Conservation (phyloP, 2,797 vertebrate species). For the Neopelma chrysocephalum region DNA sequence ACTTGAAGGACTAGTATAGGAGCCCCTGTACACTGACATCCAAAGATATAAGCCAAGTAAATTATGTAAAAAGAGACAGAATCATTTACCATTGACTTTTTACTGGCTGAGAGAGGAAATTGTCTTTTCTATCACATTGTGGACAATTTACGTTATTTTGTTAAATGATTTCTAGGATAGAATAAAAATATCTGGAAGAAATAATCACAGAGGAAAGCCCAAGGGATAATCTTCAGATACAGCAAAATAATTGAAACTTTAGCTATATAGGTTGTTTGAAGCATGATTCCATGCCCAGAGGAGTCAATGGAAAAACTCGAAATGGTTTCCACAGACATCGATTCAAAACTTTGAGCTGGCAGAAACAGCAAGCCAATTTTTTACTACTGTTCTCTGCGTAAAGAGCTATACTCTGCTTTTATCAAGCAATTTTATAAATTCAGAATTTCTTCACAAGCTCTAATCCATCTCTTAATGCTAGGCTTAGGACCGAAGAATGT, state of each 20-base stretch:
- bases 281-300: conserved; percentile 20
- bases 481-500: neutral
- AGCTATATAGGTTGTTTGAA: neutral
- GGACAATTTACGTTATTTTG: conserved; percentile 10
- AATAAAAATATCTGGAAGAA: conserved; percentile 31
- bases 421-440: conserved; percentile 11
- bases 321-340: neutral
- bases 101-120: neutral
- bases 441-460: neutral
- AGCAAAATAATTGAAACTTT: conserved; percentile 13
- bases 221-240: conserved; percentile 38
- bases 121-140: neutral
- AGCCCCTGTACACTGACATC: neutral
- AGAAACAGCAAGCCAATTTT: conserved; percentile 14
- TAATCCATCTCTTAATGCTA: neutral
- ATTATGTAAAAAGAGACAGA: neutral
- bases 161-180: neutral
- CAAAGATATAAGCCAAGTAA: neutral
- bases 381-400: neutral
- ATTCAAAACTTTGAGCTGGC: conserved; percentile 15
- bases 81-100: conserved; percentile 1
- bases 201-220: neutral
- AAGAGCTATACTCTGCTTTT: neutral
- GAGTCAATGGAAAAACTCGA: conserved; percentile 15
- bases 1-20: neutral